These are phyloP conservation scores for Cairina moschata DNA, from an alignment of 2,113 vertebrate species.

Conservation along the genomic window DNA sequence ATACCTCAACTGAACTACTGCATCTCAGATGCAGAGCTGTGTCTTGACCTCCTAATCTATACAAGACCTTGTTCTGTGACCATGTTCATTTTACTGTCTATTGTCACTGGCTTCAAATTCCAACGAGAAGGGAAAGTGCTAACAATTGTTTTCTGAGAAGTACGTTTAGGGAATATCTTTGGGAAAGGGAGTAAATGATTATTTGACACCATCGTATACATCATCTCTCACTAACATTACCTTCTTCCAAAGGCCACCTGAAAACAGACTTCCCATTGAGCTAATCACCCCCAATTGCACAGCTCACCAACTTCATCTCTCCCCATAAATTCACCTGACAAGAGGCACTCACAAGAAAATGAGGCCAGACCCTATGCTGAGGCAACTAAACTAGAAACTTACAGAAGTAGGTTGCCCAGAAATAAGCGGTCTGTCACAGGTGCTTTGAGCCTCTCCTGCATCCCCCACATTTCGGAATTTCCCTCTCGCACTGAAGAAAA, in stretches of 20 bases:
- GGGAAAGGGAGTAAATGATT: neutral
- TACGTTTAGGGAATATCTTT: neutral
- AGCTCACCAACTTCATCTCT: neutral
- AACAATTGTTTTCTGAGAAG: neutral
- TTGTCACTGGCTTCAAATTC: neutral
- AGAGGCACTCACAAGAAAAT: neutral
- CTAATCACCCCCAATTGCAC: neutral
- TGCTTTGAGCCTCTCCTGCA: neutral
- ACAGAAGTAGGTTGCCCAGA: neutral
- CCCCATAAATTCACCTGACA: neutral
- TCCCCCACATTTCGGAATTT: neutral
- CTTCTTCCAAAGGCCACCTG: neutral
- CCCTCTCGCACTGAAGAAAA: neutral
- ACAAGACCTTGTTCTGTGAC: neutral
- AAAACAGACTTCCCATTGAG: neutral
- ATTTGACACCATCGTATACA: neutral
- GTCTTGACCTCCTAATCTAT: neutral
- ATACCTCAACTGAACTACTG: neutral
- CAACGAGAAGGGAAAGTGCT: neutral
- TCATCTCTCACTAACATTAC: neutral
- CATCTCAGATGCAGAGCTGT: neutral
- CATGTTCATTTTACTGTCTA: neutral
- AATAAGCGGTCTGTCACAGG: neutral
- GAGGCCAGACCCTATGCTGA: neutral
- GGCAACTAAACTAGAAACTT: neutral